These are phyloP conservation scores for Scophthalmus maximus DNA, from an alignment of 2,113 vertebrate species.

Conservation along the genomic window DNA sequence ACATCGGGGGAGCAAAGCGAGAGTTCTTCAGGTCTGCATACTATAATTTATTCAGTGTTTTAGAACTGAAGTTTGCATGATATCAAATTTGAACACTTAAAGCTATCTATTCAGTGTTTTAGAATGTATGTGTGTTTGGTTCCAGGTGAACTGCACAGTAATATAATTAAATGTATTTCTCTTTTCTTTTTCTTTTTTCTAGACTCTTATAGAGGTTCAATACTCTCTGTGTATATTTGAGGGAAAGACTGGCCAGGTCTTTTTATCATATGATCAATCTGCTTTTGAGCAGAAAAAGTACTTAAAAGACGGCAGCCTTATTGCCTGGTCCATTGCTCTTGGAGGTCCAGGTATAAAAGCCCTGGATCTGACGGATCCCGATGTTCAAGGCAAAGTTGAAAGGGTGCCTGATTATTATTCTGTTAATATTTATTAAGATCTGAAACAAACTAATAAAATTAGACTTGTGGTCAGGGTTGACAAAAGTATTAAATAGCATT, in stretches of 20 bases:
- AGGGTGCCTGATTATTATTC: background rate
- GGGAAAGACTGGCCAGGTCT: background rate
- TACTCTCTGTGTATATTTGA: background rate
- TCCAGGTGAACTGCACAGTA: too few species aligned
- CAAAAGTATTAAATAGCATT: too few species aligned
- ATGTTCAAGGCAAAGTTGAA: background rate
- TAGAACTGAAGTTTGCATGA: too few species aligned
- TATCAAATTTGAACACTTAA: too few species aligned
- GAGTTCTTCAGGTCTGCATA: too few species aligned
- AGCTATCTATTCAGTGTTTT: too few species aligned
- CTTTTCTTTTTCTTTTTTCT: background rate
- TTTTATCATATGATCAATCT: background rate
- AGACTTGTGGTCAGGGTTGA: background rate
- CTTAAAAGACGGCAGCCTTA: too few species aligned
- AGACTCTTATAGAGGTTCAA: background rate
- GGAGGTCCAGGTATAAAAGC: background rate
- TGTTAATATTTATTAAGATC: background rate
- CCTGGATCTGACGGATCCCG: background rate
- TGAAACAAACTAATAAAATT: background rate
- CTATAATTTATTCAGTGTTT: too few species aligned
- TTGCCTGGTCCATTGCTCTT: background rate
- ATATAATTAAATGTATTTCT: background rate
- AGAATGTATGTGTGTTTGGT: background rate
- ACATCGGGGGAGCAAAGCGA: too few species aligned
- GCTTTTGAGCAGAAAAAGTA: too few species aligned